Conservation (phyloP, 1,140 invertebrate genomes). For the Sipha flava region DNA sequence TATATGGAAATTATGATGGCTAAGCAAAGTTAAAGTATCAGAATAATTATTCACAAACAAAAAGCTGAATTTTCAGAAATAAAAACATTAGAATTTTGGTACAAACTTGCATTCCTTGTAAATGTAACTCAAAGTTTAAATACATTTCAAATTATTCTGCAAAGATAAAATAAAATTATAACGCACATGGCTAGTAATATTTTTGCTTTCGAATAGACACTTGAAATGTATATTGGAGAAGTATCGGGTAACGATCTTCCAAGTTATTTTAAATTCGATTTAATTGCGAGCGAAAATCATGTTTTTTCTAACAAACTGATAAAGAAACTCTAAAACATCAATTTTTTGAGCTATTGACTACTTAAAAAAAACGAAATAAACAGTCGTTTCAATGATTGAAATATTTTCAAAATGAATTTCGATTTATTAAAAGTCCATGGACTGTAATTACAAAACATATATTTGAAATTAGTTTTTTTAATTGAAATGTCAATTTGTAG, state of each 20-base stretch:
- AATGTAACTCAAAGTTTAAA: neutral
- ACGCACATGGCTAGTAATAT: too few species aligned
- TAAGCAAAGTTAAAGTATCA: neutral
- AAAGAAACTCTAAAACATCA: too few species aligned
- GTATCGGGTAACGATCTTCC: neutral
- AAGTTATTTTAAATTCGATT: neutral
- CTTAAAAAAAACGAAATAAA: too few species aligned
- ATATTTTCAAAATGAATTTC: too few species aligned
- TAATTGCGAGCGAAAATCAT: neutral
- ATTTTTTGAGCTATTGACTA: too few species aligned
- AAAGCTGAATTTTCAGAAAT: neutral
- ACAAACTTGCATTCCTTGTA: neutral
- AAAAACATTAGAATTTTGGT: neutral
- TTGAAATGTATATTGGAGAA: too few species aligned
- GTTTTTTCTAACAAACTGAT: neutral
- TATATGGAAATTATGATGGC: neutral
- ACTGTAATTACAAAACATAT: too few species aligned
- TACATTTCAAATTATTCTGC: neutral
- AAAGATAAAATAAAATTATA: neutral
- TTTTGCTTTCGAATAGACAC: too few species aligned
- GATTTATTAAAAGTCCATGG: too few species aligned
- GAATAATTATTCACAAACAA: neutral
- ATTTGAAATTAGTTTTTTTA: too few species aligned
- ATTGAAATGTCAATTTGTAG: neutral
- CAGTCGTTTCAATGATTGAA: too few species aligned